Evolutionary conservation across 2,888 invertebrate species (phyloP).

Genomic region (Meandrusa payeni): DNA sequence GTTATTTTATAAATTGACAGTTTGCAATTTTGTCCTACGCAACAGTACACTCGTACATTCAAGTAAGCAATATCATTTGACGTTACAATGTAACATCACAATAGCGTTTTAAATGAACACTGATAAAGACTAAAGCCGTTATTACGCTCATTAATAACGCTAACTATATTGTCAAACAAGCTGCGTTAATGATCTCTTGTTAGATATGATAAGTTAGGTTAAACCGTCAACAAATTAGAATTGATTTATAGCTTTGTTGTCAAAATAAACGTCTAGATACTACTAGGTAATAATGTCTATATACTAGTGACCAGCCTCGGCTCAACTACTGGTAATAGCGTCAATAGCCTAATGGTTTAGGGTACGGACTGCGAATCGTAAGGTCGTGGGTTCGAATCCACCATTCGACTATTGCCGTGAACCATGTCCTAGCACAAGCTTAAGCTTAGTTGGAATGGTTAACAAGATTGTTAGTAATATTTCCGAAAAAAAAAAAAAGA

Average conservation of each 20-base stretch:
- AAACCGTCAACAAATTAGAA: neutral
- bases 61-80: constrained; percentile 3
- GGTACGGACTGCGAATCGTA: no score
- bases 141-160: neutral
- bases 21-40: neutral
- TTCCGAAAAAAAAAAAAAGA: no score
- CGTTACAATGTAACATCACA: neutral
- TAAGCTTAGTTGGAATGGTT: no score
- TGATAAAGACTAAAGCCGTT: neutral
- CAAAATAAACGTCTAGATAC: neutral
- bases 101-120: constrained; percentile 7
- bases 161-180: constrained; percentile 6
- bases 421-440: no score
- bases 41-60: neutral
- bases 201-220: constrained; percentile 2
- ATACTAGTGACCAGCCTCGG: no score
- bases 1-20: neutral
- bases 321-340: no score
- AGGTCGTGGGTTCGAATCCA: no score
- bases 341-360: no score
- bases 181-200: neutral
- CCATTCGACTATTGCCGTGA: no score
- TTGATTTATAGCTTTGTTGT: neutral
- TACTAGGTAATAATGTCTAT: no score
- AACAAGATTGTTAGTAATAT: no score